Base-by-base conservation (phyloP, 2,888 invertebrate species). In the Diachrysia chrysitis region DNA sequence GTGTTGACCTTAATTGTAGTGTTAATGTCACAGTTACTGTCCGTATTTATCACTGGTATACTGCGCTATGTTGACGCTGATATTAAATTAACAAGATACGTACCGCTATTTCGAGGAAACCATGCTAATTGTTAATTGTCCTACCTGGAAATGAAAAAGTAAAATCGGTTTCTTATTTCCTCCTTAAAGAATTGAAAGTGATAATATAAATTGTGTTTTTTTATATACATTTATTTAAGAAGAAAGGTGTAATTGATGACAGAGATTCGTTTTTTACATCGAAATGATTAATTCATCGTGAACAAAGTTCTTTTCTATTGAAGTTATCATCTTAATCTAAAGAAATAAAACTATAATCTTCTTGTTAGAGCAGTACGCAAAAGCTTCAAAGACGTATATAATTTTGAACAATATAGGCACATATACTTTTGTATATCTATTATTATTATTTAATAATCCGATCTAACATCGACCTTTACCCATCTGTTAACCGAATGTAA, bases 21-120 rank as follows among this genome's bases (percentile, higher is more conserved):
- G 48, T 83, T 81, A 75, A 81, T 78, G 82, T 83, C 83, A 83
- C 84, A 75, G 79, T 86, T 83, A 85, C 69, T 4, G 55, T 58
- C 42, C 53, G 51, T 77, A 78, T 76, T 77, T 76, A 76, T 76
- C 78, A 73, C 76, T 58, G 51, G 73, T 54, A 64, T 59, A 25
- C 66, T 54, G 70, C n/a, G 65, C 71, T 79, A 74, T 66, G 72
- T 59, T 46, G 69, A 19, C 66, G 65, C 63, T 55, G 53, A 48
- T 59, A 74, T 81, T 71, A 70, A 74, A 78, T 81, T 66, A 72
- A 75, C 65, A 68, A 71, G 64, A 67, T 58, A 72, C 58, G 66
- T 37, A 58, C 60, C 51, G 69, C 78, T 69, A 64, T 46, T 66
- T 78, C 51, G 66, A 78, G 66, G 78, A 78, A 73, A 69, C 48